Evolutionary conservation across 1,140 invertebrate genomes (phyloP), one percentile per base, ranked within the genome.

Genomic region (Leptinotarsa texana): DNA sequence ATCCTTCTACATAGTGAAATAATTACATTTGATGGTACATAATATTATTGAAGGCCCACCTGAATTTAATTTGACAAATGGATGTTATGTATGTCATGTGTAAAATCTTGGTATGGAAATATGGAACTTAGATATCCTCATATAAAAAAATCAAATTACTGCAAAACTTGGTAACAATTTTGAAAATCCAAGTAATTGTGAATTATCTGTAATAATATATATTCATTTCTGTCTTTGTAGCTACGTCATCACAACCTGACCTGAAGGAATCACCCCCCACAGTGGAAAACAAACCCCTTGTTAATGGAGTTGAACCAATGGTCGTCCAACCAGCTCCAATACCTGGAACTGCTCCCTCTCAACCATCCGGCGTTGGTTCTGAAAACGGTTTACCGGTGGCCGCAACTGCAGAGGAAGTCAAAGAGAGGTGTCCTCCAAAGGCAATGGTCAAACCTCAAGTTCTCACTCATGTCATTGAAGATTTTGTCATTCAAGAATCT

Each of bases 381-480:
- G 84, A 83, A 83, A 87, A 76, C 80, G 82, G 76, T 73, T 81
- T 76, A 21, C 83, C 72, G 78, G 84, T 81, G 13, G 83, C 82
- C 13, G 78, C 82, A 17, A 85, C 84, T 49, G 82, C 83, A 80
- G 90, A 93, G 87, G 91, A 93, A 80, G 89, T 90, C 2, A 87
- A 87, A 75, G 85, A 87, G 62, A 80, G 83, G 13, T 86, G 85
- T 68, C 84, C 86, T 63, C 94, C 94, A n/a, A 97, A 96, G 85
- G 95, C 95, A 1, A 94, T 98, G 90, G 96, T 98, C 0, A 98
- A 98, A 86, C 96, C 96, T 0, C 96, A 98, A 83, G 95, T 98
- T 3, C 87, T 98, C 13, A 98, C 96, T 0, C 97, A 99, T 84
- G 95, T 98, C 3, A 98, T 99, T 74, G 97, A 98, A 86, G 97